These are phyloP conservation scores for Columba janthina DNA, from an alignment of 2,113 vertebrate species.

Conservation along the genomic window DNA sequence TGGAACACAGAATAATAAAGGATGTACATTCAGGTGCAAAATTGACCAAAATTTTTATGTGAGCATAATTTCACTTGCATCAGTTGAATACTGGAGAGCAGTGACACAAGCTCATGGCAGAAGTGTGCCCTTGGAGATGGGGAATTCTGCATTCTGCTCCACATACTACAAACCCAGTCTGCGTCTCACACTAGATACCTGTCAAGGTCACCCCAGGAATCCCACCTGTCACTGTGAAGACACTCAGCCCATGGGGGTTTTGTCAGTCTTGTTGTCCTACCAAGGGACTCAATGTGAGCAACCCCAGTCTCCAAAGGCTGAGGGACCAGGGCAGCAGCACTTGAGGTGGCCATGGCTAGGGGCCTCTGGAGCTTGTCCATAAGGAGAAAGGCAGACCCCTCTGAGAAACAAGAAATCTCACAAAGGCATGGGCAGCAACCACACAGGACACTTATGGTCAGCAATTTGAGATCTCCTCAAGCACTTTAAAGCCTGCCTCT, in stretches of 20 bases:
- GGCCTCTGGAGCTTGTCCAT: accelerated
- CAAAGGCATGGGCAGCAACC: background rate
- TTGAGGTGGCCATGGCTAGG: accelerated
- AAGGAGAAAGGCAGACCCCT: background rate
- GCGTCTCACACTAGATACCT: accelerated
- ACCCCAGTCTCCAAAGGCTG: background rate
- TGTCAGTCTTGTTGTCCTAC: background rate
- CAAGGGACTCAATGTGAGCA: background rate
- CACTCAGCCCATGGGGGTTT: background rate
- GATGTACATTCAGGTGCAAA: background rate
- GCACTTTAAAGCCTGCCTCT: background rate
- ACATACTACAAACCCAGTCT: background rate
- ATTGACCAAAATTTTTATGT: background rate
- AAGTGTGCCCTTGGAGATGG: background rate
- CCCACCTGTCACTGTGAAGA: accelerated
- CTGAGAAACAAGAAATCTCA: accelerated
- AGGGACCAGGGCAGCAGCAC: background rate
- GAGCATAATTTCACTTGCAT: background rate
- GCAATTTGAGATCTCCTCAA: background rate
- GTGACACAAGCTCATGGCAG: background rate
- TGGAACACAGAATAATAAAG: background rate
- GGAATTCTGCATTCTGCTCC: background rate
- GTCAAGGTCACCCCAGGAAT: background rate
- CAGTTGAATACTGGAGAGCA: background rate
- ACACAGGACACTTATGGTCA: background rate